Evolutionary conservation across 1,140 invertebrate genomes (phyloP), one percentile per base, ranked within the genome.

Genomic region (Hypsibius dujardini): DNA sequence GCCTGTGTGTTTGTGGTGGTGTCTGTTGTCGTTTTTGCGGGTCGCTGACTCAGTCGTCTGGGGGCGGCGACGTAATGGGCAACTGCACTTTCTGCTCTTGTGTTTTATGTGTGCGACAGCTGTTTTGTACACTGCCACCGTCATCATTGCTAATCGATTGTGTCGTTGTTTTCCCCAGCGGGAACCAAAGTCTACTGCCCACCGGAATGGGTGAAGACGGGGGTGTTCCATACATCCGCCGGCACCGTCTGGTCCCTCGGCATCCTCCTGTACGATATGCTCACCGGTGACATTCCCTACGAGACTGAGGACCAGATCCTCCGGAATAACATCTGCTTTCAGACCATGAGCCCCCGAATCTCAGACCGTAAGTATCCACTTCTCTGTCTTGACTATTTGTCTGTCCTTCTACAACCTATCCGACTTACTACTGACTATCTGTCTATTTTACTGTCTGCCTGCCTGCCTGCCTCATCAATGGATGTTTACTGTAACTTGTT

Each of bases 231-330:
- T 74, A 86, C 84, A 40, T 76, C 79, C 1, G 79, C 84, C 47
- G 84, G 84, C 46, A 84, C 86, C 2, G 84, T 87, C 1, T 87
- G 86, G 86, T 86, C 86, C 0, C 77, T 87, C 59, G 86, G 86
- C 59, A 85, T 87, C 73, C 80, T 87, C 0, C 79, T 87, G 1
- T 87, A 82, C 76, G 86, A 87, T 76, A 85, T 87, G 84, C 84
- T 87, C 15, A 85, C 84, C 76, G 86, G 86, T 40, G 85, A 87
- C 77, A 86, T 87, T 77, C 86, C 86, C 42, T 87, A 87, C 77
- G 84, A 86, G 76, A 78, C 81, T 72, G 86, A 87, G 76, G 82
- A 86, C 70, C 84, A 87, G 76, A 87, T 87, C 73, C 75, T 84
- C 28, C 78, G 78, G 59, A 81, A 79, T 42, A 75, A n/a, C n/a